Conservation (phyloP, 2,113 vertebrate species). For the Forbesichthys agassizii region DNA sequence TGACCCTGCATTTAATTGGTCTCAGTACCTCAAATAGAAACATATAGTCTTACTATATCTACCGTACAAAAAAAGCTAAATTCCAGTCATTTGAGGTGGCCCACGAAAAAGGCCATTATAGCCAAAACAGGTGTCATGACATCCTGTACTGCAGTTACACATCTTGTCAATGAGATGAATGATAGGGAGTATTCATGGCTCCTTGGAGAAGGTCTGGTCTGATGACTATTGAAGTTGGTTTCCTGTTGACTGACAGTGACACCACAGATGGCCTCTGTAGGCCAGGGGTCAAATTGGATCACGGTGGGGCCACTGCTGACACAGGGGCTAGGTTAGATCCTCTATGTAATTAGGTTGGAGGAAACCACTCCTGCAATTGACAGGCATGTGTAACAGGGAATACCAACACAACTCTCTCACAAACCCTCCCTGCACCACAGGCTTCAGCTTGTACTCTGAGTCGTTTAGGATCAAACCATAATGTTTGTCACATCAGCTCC, state of each 20-base stretch:
- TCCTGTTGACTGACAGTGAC: constrained; percentile 50
- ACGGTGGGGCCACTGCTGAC: constrained; percentile 51
- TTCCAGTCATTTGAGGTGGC: no score
- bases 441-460: not conserved
- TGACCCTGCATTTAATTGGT: no score
- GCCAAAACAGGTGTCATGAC: constrained; percentile 21
- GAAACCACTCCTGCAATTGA: constrained; percentile 8
- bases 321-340: constrained; percentile 38
- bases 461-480: not conserved
- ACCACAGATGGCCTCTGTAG: constrained; percentile 31
- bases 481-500: not conserved
- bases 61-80: no score
- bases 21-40: no score
- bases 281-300: constrained; percentile 56
- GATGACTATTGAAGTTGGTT: constrained; percentile 54
- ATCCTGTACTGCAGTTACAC: constrained; percentile 15
- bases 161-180: constrained; percentile 39
- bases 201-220: constrained; percentile 50
- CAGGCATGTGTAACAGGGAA: not conserved
- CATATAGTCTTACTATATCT: no score
- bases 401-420: not conserved
- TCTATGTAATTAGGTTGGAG: constrained; percentile 56
- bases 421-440: not conserved
- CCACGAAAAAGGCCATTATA: constrained; percentile 11
- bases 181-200: constrained; percentile 49